A percentile compares a stretch with the other conserved stretches of the same genome.
These are phyloP conservation scores for Saimiri boliviensis DNA, from an alignment of 2,113 vertebrate species.

Conservation along the genomic window DNA sequence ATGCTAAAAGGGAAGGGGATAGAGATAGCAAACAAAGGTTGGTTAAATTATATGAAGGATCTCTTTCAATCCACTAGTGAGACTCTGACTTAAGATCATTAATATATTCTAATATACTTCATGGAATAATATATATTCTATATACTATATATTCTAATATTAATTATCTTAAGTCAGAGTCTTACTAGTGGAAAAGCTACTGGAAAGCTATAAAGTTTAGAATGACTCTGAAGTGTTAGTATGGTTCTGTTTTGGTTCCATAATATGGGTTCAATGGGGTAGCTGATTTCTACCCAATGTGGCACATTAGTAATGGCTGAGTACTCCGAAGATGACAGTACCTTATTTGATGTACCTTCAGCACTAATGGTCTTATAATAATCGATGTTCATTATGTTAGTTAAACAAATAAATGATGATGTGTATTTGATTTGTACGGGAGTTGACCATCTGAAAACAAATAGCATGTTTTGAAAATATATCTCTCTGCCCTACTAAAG, in stretches of 20 bases:
- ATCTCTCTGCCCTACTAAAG: neutral
- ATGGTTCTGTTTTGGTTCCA: constrained; percentile 17
- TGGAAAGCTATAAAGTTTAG: constrained; percentile 38
- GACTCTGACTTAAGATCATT: constrained; percentile 41
- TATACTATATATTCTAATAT: no score
- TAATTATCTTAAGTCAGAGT: no score
- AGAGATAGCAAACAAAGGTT: neutral
- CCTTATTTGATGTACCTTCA: neutral
- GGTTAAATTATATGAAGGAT: constrained; percentile 35
- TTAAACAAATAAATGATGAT: neutral
- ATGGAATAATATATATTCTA: no score
- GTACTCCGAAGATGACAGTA: neutral
- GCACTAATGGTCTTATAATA: neutral
- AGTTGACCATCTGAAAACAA: constrained; percentile 1
- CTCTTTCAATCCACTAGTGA: constrained; percentile 43
- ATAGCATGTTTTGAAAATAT: constrained; percentile 25
- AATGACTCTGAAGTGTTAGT: neutral
- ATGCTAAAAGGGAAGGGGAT: neutral
- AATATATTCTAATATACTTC: neutral
- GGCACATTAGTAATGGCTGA: neutral
- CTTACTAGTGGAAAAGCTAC: no score
- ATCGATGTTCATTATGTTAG: neutral
- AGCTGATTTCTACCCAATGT: neutral
- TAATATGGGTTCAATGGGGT: neutral
- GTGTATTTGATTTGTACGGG: neutral